Evolutionary conservation across 2,113 vertebrate genomes (phyloP), one percentile per base, ranked within the genome.

Genomic region (Callipepla squamata): DNA sequence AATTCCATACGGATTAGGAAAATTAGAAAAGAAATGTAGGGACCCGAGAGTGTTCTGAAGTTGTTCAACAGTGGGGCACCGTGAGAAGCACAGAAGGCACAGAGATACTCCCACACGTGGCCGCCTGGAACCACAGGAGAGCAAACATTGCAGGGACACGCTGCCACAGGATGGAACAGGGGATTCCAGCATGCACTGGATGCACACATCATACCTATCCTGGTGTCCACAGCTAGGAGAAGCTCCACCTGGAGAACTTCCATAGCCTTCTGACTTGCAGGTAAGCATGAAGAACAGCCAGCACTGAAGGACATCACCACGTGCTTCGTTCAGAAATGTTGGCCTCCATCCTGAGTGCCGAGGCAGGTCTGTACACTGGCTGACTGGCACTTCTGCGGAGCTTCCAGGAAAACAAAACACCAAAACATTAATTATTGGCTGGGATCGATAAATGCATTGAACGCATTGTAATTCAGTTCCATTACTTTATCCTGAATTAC

Each of bases 391-490:
- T 79, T 79, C 81, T 65, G 57, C 12, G n/a, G 62, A 93, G 42
- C 74, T 65, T 94, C 74, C 91, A 76, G 74, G 70, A 67, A 89
- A 91, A 82, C 38, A 91, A 55, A 96, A 86, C 58, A 93, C 36
- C 74, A 91, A 48, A 74, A 50, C 0, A 48, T 75, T 86, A 86
- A 69, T 84, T 75, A 62, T 12, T 38, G 18, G 23, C 53, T 89
- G 45, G 30, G 75, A 90, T 13, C 9, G 20, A 61, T 44, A 85
- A 66, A 16, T 74, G 25, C 25, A 15, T 38, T 20, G 34, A 38
- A 34, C 30, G n/a, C 11, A 10, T 30, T 73, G 22, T 63, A 90
- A 63, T 47, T 92, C 11, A 5, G 17, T 80, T 80, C 68, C 44
- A 48, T 17, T 50, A 53, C 0, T 2, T 70, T 83, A 25, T 9